Conservation (phyloP, 2,797 vertebrate species). For the Leptodactylus fallax region DNA sequence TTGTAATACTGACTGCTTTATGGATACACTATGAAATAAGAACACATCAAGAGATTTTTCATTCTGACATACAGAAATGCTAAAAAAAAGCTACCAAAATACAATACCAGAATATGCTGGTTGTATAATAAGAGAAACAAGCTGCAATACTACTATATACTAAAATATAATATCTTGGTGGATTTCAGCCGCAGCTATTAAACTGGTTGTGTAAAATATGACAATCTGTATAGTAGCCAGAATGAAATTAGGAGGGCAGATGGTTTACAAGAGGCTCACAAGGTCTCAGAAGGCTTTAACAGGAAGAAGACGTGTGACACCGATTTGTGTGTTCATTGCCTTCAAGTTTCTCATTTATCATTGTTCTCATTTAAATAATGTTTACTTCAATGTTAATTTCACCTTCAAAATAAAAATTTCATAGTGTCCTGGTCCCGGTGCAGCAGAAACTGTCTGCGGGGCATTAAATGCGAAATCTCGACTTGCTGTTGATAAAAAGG, state of each 20-base stretch:
- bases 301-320: neutral
- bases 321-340: constrained; percentile 11
- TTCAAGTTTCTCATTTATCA: constrained; percentile 1
- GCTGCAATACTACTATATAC: neutral
- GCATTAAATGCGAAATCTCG: constrained; percentile 64
- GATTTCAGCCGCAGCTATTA: neutral
- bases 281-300: neutral
- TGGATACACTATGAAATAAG: no score
- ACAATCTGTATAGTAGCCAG: constrained; percentile 7
- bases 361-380: constrained; percentile 21
- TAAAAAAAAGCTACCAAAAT: no score
- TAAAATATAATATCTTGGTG: neutral
- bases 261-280: constrained; percentile 25
- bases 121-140: no score
- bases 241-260: constrained; percentile 30
- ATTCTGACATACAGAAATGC: no score
- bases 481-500: constrained; percentile 72
- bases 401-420: constrained; percentile 70
- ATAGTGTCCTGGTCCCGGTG: constrained; percentile 74
- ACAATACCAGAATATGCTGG: no score
- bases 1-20: no score
- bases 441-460: constrained; percentile 50
- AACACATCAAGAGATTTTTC: no score
- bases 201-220: constrained; percentile 10
- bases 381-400: constrained; percentile 24